Evolutionary conservation across 2,113 vertebrate species (phyloP).

Genomic region (Podarcis muralis): DNA sequence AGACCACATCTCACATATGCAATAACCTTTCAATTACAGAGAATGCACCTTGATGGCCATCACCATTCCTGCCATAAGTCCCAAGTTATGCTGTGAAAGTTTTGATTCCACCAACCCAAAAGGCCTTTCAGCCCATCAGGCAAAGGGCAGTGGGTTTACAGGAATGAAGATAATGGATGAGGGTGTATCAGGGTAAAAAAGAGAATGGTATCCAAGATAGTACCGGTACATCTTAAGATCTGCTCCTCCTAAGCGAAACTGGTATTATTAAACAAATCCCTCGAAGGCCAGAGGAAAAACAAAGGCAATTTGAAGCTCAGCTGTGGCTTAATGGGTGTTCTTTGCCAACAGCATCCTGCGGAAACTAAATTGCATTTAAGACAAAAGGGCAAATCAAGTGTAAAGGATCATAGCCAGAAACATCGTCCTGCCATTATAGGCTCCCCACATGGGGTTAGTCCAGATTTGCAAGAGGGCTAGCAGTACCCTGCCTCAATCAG

Average conservation of each 20-base stretch:
- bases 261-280: conserved; percentile 50
- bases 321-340: conserved; percentile 55
- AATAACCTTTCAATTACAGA: no score
- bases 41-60: no score
- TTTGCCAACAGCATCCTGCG: conserved; percentile 30
- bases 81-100: no score
- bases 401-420: background rate
- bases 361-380: conserved; percentile 44
- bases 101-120: no score
- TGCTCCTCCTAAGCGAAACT: conserved; percentile 35
- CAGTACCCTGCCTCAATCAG: conserved; percentile 9
- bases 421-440: conserved; percentile 10
- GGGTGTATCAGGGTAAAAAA: background rate
- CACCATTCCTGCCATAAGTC: no score
- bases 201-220: conserved; percentile 26
- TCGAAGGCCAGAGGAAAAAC: conserved; percentile 45
- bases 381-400: background rate
- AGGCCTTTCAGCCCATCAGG: no score
- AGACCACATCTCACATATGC: no score
- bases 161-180: background rate
- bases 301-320: conserved; percentile 51
- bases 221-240: no score
- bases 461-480: background rate
- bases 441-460: background rate
- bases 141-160: background rate